Base-by-base conservation (phyloP, 2,113 vertebrate species). In the Labeo rohita region DNA sequence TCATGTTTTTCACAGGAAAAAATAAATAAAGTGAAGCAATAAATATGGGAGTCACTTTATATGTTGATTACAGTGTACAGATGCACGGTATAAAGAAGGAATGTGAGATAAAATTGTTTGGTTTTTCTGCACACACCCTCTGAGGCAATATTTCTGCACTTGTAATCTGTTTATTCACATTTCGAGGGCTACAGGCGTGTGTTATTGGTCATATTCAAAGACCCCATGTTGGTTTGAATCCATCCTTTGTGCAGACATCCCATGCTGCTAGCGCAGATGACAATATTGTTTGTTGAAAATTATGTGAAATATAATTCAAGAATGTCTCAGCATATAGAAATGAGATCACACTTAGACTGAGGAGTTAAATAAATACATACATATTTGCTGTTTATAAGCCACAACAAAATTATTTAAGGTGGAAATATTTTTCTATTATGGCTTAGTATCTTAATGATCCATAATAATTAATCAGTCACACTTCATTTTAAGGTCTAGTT, bases 161-260 rank as follows among this genome's bases (percentile, higher is more conserved):
- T 54, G 28, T 36, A 77, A 54, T 77, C 50, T 52, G 47, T 54
- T 77, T 54, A 54, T 54, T 77, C 28, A 77, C n/a, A 50, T 77
- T 54, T 36, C 3, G 1, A 50, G 73, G 2, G 4, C 28, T 77
- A 49, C 13, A 36, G 73, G 21, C 0, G 12, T 23, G 45, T 74
- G 73, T 50, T 75, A 28, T 15, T 75, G 73, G 45, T 49, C 21
- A 13, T 50, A 23, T 50, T 75, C 12, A 75, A n/a, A 50, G n/a
- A 47, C 10, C 16, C 39, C 43, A 50, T n/a, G 12, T 23, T 50
- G 21, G 10, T 75, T 49, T 73, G 39, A 73, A n/a, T 77, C 75
- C 16, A 28, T 77, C 7, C 3, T 77, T 77, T 54, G 28, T 54
- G 49, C 75, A 28, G 47, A 54, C 8, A 4, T 54, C 28, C 47